Conservation (phyloP, 2,113 vertebrate genomes). For the Heliornis fulica region DNA sequence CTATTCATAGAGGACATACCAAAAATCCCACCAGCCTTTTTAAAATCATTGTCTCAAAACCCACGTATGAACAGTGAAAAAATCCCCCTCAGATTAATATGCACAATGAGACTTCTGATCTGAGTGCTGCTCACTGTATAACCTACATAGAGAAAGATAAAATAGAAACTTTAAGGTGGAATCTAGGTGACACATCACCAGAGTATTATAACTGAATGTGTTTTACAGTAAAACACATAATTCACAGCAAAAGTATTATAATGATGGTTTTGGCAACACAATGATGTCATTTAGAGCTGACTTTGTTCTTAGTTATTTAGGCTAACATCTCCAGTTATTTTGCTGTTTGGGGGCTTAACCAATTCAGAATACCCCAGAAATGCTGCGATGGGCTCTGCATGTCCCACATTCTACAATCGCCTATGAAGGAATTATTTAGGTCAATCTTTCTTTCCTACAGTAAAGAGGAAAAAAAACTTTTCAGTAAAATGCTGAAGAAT, state of each 20-base stretch:
- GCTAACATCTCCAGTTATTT: background rate
- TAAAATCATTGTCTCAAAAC: conserved; percentile 34
- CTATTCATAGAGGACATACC: conserved; percentile 45
- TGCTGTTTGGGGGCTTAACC: background rate
- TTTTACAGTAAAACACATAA: background rate
- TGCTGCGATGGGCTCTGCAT: background rate
- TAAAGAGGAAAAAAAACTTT: conserved; percentile 12
- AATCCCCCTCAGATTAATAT: conserved; percentile 12
- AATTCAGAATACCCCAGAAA: background rate
- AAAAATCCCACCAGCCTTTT: conserved; percentile 60
- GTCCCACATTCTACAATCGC: conserved; percentile 33
- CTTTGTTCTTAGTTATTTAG: background rate
- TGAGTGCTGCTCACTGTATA: conserved; percentile 11
- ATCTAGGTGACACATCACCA: background rate
- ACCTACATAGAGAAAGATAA: conserved; percentile 7
- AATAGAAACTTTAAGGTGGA: conserved; percentile 32
- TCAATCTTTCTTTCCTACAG: conserved; percentile 26
- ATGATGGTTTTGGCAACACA: background rate
- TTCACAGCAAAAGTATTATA: background rate
- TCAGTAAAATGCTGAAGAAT: background rate
- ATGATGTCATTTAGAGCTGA: background rate
- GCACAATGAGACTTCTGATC: conserved; percentile 42
- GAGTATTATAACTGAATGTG: background rate
- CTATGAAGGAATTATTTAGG: conserved; percentile 48
- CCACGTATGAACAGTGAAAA: background rate